Evolutionary conservation across 2,888 invertebrate species (phyloP), one percentile per base, ranked within the genome.

Genomic region (Xanthorhoe designata): DNA sequence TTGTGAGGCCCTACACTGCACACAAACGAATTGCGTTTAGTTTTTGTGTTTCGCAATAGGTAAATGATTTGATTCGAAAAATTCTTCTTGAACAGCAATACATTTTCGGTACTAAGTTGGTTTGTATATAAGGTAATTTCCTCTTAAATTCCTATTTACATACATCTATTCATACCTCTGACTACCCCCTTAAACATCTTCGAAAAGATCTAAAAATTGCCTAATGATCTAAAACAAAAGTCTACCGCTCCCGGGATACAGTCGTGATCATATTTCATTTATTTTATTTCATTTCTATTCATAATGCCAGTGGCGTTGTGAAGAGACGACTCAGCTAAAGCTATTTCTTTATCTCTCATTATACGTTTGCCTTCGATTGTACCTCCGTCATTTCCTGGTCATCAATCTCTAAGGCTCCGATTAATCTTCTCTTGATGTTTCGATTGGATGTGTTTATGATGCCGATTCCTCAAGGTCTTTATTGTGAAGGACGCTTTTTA

Each of bases 351-450:
- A 42, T 47, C 47, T 19, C 49, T 15, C 5, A 47, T 47, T 45
- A 53, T 29, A n/a, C 32, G 56, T 56, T 57, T 38, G 15, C 53
- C 6, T 15, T 58, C 9, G 64, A 51, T 49, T 32, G 53, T 59
- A 59, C 47, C 55, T 18, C 61, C 52, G 56, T 52, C 56, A 65
- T 61, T 61, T 65, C 61, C 65, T 56, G 56, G 61, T 65, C 56
- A 65, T 65, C 65, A 65, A 65, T 65, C 65, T 61, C 50, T 7
- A 52, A 47, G 59, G 24, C 24, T 52, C 47, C 56, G 56, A 65
- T 65, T 65, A 65, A 65, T 65, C 65, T 61, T 57, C 52, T 19
- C 58, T 59, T 65, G 65, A 61, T 52, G 52, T 65, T 56, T 19
- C 18, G 52, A 42, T 29, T 29, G 35, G 64, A 58, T 60, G 49